These are phyloP conservation scores for Raphicerus campestris DNA, from an alignment of 2,113 vertebrate genomes.

Conservation along the genomic window DNA sequence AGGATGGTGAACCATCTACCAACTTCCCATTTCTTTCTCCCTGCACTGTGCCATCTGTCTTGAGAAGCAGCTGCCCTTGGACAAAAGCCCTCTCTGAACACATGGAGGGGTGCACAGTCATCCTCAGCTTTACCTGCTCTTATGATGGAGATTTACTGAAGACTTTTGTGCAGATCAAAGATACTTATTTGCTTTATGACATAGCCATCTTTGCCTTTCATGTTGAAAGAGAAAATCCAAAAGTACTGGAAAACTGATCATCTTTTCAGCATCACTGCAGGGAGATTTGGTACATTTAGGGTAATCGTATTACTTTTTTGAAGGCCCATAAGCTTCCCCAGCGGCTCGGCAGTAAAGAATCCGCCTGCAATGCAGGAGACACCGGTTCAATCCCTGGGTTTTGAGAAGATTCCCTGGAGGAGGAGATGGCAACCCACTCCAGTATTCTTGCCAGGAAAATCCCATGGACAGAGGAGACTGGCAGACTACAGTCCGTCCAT, in stretches of 20 bases:
- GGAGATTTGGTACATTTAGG: not conserved
- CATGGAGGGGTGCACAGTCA: not conserved
- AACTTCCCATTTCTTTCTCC: not conserved
- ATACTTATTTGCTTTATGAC: constrained; percentile 18
- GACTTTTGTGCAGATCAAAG: constrained; percentile 40
- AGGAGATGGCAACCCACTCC: not conserved
- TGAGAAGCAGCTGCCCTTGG: not conserved
- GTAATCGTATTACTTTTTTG: not conserved
- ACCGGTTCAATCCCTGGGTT: not conserved
- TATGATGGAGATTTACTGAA: not conserved
- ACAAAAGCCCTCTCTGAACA: not conserved
- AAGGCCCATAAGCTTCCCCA: not conserved
- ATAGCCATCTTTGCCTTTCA: constrained; percentile 1
- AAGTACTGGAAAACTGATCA: not conserved
- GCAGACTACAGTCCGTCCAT: not conserved
- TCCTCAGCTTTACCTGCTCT: not conserved
- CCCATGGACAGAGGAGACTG: not conserved
- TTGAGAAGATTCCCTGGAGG: not conserved
- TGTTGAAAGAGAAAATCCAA: constrained; percentile 41
- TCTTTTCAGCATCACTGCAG: constrained; percentile 19
- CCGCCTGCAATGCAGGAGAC: not conserved
- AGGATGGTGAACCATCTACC: not conserved
- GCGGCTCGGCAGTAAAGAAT: not conserved
- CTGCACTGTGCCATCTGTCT: not conserved
- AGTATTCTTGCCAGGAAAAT: not conserved